These are phyloP conservation scores for Pissodes strobi DNA, from an alignment of 1,140 invertebrate species.

Conservation along the genomic window DNA sequence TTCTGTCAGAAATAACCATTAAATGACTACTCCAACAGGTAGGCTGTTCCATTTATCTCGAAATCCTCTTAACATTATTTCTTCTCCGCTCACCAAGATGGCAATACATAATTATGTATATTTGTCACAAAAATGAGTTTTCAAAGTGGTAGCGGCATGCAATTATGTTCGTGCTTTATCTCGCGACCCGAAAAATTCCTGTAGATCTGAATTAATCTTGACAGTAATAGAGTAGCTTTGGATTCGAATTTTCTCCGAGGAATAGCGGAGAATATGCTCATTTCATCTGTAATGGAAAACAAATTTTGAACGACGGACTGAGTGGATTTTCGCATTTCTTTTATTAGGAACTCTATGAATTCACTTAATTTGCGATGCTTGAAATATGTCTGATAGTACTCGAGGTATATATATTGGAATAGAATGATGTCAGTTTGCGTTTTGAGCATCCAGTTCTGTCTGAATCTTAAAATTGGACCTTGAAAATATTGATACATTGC, in stretches of 20 bases:
- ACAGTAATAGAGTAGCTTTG: slow-evolving; percentile 40
- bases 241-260: slow-evolving; percentile 37
- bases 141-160: slow-evolving; percentile 31
- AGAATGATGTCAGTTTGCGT: slow-evolving; percentile 11
- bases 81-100: not conserved
- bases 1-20: no score
- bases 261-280: slow-evolving; percentile 26
- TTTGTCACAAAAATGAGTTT: slow-evolving; percentile 32
- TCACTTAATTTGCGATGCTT: slow-evolving; percentile 15
- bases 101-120: slow-evolving; percentile 35
- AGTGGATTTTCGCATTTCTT: slow-evolving; percentile 34
- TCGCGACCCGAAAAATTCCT: slow-evolving; percentile 32
- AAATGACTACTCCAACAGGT: no score
- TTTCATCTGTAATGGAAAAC: slow-evolving; percentile 31
- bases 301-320: slow-evolving; percentile 34
- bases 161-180: slow-evolving; percentile 41
- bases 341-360: slow-evolving; percentile 27
- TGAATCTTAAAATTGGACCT: no score
- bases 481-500: no score
- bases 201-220: slow-evolving; percentile 42
- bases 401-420: slow-evolving; percentile 16
- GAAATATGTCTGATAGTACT: slow-evolving; percentile 15
- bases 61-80: slow-evolving; percentile 4
- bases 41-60: not conserved
- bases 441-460: not conserved